These are phyloP conservation scores for Cordilura impudica DNA, from an alignment of 2,888 invertebrate species.

Conservation along the genomic window DNA sequence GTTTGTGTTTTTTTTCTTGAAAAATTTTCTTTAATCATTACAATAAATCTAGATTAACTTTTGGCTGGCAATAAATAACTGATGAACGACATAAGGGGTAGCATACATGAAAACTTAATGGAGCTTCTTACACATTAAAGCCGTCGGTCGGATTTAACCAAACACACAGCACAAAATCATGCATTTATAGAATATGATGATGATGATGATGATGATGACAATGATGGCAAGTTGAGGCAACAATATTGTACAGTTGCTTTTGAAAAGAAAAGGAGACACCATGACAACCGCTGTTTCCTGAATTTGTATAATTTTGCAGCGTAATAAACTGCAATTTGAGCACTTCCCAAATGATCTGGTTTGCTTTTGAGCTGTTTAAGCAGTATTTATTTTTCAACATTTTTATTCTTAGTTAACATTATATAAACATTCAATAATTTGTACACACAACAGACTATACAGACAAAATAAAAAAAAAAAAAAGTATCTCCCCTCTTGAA, in stretches of 20 bases:
- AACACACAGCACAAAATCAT: neutral
- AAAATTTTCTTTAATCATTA: slow-evolving; percentile 46
- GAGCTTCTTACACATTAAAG: slow-evolving; percentile 19
- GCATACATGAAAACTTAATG: slow-evolving; percentile 29
- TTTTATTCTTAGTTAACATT: slow-evolving; percentile 41
- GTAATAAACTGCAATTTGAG: slow-evolving; percentile 47
- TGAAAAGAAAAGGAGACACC: no score
- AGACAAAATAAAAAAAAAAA: slow-evolving; percentile 48
- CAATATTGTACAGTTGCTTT: neutral
- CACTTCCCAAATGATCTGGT: slow-evolving; percentile 46
- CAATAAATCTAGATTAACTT: slow-evolving; percentile 61
- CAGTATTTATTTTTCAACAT: slow-evolving; percentile 35
- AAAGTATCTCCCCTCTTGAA: slow-evolving; percentile 31
- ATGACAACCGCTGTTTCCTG: slow-evolving; percentile 47
- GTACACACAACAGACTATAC: slow-evolving; percentile 44
- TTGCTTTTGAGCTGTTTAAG: slow-evolving; percentile 40
- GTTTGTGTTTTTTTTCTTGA: neutral
- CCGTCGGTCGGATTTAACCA: neutral
- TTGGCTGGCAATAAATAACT: slow-evolving; percentile 46
- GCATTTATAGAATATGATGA: no score
- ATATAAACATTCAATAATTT: slow-evolving; percentile 46
- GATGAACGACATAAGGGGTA: slow-evolving; percentile 11
- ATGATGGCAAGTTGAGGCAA: no score
- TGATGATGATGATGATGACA: neutral
- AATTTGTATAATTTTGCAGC: slow-evolving; percentile 27